Percentiles rank a stretch among this genome's conserved stretches.
Conservation (phyloP, 2,113 vertebrate species). For the Podarcis muralis region DNA sequence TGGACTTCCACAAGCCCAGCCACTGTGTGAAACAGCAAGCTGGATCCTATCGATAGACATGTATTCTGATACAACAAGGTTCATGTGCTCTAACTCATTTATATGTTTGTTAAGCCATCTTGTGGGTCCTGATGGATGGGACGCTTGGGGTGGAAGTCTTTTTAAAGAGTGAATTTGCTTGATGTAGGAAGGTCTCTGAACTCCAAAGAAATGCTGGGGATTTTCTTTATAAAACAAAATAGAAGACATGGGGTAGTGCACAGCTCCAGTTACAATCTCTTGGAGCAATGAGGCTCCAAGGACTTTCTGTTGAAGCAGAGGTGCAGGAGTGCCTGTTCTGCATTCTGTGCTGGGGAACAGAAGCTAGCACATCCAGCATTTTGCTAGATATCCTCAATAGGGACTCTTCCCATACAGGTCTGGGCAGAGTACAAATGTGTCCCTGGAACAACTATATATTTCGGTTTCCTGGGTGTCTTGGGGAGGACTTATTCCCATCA, state of each 20-base stretch:
- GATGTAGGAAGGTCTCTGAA: not conserved
- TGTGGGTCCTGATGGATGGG: not conserved
- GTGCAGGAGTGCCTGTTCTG: not conserved
- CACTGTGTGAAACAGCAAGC: too few relatives aligned
- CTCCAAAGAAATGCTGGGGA: too few relatives aligned
- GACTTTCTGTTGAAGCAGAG: not conserved
- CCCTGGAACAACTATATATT: not conserved
- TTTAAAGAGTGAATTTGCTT: not conserved
- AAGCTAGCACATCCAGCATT: not conserved
- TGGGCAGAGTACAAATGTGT: not conserved
- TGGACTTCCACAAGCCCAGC: too few relatives aligned
- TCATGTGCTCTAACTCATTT: not conserved
- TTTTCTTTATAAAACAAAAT: not conserved
- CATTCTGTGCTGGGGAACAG: not conserved
- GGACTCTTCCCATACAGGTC: not conserved
- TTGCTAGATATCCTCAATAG: not conserved
- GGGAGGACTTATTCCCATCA: not conserved
- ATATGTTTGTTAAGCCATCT: not conserved
- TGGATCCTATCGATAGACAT: too few relatives aligned
- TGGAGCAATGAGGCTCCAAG: not conserved
- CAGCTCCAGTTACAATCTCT: not conserved
- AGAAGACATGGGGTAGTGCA: not conserved
- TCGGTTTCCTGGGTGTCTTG: not conserved
- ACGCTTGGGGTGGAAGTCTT: not conserved
- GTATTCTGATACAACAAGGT: too few relatives aligned